Conservation (phyloP, 2,797 vertebrate genomes). For the Mormyrus proboscirostris region DNA sequence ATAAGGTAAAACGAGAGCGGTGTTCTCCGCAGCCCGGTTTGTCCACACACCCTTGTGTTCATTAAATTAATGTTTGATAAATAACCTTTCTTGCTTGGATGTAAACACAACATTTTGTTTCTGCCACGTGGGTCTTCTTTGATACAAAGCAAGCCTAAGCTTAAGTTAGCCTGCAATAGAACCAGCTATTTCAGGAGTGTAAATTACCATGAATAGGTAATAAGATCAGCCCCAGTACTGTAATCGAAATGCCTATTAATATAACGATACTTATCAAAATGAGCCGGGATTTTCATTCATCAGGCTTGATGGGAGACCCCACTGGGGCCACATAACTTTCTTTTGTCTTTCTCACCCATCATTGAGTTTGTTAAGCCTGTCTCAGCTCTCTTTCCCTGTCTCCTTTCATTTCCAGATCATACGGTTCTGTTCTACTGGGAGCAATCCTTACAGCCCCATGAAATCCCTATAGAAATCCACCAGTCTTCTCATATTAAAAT, state of each 20-base stretch:
- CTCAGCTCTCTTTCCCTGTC: not conserved
- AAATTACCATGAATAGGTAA: not conserved
- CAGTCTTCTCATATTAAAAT: not conserved
- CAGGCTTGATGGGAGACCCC: not conserved
- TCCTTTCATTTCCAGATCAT: not conserved
- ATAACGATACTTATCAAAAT: not conserved
- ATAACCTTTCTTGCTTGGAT: too few relatives aligned
- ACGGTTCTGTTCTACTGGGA: not conserved
- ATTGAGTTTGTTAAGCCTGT: not conserved
- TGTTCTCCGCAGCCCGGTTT: too few relatives aligned
- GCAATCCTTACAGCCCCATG: not conserved
- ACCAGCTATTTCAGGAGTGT: not conserved
- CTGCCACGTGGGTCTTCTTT: too few relatives aligned
- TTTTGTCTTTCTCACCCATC: not conserved
- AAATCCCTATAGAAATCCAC: not conserved
- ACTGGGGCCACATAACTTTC: not conserved
- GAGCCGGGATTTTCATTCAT: not conserved
- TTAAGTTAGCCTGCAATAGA: not conserved
- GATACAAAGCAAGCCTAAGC: not conserved
- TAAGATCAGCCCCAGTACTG: not conserved
- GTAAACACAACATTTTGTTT: too few relatives aligned
- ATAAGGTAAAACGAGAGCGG: too few relatives aligned
- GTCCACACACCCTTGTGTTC: too few relatives aligned
- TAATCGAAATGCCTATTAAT: not conserved
- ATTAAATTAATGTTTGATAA: too few relatives aligned